Conservation (phyloP, 2,113 vertebrate genomes). For the Hiodon alosoides region DNA sequence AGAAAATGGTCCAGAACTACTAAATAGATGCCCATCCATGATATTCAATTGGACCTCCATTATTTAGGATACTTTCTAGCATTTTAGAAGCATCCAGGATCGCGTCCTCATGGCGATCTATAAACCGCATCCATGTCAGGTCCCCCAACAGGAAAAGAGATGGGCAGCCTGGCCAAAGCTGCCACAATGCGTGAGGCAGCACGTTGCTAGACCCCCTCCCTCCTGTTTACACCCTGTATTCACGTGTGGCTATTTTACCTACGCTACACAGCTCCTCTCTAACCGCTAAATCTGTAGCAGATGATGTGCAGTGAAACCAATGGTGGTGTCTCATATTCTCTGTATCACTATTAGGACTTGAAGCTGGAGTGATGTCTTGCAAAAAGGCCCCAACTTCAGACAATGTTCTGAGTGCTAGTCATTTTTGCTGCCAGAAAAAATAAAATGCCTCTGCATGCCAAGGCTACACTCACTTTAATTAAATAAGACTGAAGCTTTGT, state of each 20-base stretch:
- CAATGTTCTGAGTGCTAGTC: no score
- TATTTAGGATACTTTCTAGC: not conserved
- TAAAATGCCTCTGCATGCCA: conserved; percentile 33
- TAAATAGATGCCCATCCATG: not conserved
- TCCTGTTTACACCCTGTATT: no score
- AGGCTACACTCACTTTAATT: conserved; percentile 46
- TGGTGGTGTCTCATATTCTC: not conserved
- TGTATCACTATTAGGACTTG: not conserved
- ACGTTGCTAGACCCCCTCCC: not conserved
- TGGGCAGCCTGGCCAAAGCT: not conserved
- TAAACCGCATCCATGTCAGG: no score
- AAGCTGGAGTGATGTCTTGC: no score
- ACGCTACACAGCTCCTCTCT: no score
- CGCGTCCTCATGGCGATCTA: not conserved
- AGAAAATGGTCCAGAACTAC: not conserved
- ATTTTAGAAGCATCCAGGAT: not conserved
- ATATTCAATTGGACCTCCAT: not conserved
- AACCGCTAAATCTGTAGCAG: no score
- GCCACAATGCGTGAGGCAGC: not conserved
- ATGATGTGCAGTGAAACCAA: conserved; percentile 3
- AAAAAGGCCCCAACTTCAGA: no score
- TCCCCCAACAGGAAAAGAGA: no score
- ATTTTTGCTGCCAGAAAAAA: conserved; percentile 1
- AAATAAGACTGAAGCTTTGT: conserved; percentile 53
- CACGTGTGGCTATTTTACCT: no score